A percentile compares a stretch with the other conserved stretches of the same genome.
These are phyloP conservation scores for Rhopalosiphum nymphaeae DNA, from an alignment of 2,888 invertebrate genomes.

Conservation along the genomic window DNA sequence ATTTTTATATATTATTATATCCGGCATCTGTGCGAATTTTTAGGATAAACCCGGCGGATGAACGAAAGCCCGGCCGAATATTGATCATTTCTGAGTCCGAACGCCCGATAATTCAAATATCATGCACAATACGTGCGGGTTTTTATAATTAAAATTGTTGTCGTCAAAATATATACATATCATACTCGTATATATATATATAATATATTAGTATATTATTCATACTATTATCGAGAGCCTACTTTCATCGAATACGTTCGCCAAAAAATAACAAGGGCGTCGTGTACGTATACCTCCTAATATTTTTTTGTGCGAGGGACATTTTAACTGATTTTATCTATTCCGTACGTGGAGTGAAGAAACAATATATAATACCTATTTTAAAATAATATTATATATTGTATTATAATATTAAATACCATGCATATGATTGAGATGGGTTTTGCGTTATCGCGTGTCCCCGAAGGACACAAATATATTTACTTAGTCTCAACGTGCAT, in stretches of 20 bases:
- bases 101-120: background rate
- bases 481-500: background rate
- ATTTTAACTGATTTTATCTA: background rate
- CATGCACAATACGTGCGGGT: background rate
- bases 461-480: background rate
- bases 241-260: background rate
- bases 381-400: background rate
- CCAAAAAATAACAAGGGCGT: slow-evolving; percentile 22
- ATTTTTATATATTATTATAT: background rate
- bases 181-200: background rate
- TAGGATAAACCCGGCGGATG: background rate
- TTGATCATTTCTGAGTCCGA: background rate
- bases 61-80: background rate
- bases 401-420: background rate
- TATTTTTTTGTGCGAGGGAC: background rate
- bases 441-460: background rate
- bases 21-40: background rate
- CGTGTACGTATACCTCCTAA: background rate
- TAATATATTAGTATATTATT: background rate
- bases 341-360: background rate
- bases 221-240: background rate
- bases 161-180: background rate
- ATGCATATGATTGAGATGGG: background rate
- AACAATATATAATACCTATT: background rate
- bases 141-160: background rate